Evolutionary conservation across 2,113 vertebrate genomes (phyloP).

Genomic region (Epinephelus moara): DNA sequence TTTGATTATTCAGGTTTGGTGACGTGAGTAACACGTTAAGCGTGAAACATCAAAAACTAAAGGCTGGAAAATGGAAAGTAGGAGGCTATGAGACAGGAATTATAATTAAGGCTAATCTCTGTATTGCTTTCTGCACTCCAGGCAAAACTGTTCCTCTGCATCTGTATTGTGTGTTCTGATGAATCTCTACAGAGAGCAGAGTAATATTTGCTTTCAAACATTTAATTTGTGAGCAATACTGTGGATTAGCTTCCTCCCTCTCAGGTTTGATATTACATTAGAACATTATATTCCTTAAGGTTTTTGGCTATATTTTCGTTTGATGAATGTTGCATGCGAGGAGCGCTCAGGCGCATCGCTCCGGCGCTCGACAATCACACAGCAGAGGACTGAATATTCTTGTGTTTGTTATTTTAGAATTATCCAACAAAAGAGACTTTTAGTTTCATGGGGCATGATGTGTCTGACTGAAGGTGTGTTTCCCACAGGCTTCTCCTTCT

Average conservation of each 20-base stretch:
- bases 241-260: conserved; percentile 27
- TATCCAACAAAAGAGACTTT: not conserved
- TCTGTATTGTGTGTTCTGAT: conserved; percentile 45
- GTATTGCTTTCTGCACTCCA: conserved; percentile 56
- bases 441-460: not conserved
- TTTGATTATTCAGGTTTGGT: conserved; percentile 68
- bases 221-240: conserved; percentile 43
- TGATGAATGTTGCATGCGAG: conserved; percentile 23
- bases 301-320: conserved; percentile 1
- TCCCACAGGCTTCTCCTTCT: too few species aligned
- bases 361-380: not conserved
- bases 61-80: conserved; percentile 61
- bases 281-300: conserved; percentile 22
- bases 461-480: not conserved
- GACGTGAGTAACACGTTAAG: conserved; percentile 70
- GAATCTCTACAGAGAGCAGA: conserved; percentile 21
- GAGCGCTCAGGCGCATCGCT: not conserved
- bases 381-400: not conserved
- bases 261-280: conserved; percentile 34
- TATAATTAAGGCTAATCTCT: conserved; percentile 65
- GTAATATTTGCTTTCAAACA: conserved; percentile 47
- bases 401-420: not conserved
- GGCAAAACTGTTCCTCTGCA: conserved; percentile 51
- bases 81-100: conserved; percentile 69
- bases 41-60: conserved; percentile 73